phyloP scores from a whole-genome alignment of 1,140 invertebrate genomes.

The Hyphantria cunea region DNA sequence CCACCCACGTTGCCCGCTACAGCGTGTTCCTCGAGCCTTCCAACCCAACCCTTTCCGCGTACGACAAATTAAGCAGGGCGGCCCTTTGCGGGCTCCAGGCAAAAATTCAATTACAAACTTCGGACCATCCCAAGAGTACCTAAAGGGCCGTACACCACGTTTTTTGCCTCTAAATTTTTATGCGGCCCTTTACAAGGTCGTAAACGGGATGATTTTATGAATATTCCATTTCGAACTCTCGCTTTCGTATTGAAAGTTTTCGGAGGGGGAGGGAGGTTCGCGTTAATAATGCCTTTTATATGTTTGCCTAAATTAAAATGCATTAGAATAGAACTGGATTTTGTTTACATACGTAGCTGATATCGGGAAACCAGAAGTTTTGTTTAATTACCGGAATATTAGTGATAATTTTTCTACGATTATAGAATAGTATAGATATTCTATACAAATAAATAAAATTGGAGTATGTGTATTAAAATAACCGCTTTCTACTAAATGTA shows the following conservation, averaged over 20 bases:
- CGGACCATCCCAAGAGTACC: slow-evolving; percentile 70
- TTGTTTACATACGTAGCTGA: not conserved
- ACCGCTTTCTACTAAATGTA: no score
- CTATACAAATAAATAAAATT: no score
- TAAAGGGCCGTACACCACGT: slow-evolving; percentile 60
- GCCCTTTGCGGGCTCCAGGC: slow-evolving; percentile 78
- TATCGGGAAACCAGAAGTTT: no score
- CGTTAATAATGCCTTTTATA: slow-evolving; percentile 17
- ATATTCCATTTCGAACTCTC: slow-evolving; percentile 75
- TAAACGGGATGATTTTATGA: slow-evolving; percentile 77
- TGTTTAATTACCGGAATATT: no score
- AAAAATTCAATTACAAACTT: slow-evolving; percentile 81
- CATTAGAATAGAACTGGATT: slow-evolving; percentile 19
- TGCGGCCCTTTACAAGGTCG: slow-evolving; percentile 76
- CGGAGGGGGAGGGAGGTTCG: slow-evolving; percentile 36
- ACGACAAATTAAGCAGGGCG: slow-evolving; percentile 77
- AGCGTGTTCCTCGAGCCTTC: slow-evolving; percentile 37
- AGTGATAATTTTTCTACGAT: no score
- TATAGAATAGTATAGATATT: no score
- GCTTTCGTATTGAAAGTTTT: slow-evolving; percentile 50
- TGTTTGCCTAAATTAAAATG: slow-evolving; percentile 35
- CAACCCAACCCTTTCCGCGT: slow-evolving; percentile 65
- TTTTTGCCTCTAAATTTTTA: slow-evolving; percentile 79
- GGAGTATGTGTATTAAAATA: no score
- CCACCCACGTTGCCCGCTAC: not conserved